phyloP scores from a whole-genome alignment of 2,888 invertebrate species.

The Trichogramma evanescens region DNA sequence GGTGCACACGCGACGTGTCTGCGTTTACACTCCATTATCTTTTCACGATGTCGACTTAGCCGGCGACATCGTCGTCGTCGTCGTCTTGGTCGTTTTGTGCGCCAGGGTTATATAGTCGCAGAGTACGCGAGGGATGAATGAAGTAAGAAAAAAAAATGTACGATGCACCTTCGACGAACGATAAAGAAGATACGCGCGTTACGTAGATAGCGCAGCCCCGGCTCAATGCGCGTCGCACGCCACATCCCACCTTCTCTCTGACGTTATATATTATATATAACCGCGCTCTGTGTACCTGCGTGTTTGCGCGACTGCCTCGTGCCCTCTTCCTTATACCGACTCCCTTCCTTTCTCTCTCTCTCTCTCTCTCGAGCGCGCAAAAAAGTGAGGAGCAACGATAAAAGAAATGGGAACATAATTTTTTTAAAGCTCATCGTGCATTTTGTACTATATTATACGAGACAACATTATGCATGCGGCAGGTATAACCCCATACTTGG shows the following conservation, averaged over 20 bases:
- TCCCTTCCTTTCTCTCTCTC: too few species aligned
- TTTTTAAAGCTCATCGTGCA: conserved; percentile 4
- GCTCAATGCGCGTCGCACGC: too few species aligned
- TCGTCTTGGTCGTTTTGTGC: background rate
- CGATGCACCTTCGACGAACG: conserved; percentile 10
- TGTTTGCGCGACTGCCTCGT: too few species aligned
- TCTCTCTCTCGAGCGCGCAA: background rate
- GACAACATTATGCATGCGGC: too few species aligned
- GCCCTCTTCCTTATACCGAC: too few species aligned
- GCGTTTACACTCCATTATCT: conserved; percentile 21
- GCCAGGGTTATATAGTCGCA: background rate
- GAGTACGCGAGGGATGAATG: background rate
- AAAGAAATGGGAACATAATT: conserved; percentile 4
- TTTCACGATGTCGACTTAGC: conserved; percentile 16
- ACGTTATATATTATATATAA: too few species aligned
- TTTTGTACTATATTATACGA: background rate
- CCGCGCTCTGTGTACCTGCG: too few species aligned
- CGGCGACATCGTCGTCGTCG: background rate
- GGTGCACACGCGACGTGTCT: conserved; percentile 15
- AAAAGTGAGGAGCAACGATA: background rate
- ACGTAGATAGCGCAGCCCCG: too few species aligned
- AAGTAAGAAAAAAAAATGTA: conserved; percentile 6
- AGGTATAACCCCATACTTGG: too few species aligned
- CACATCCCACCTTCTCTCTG: too few species aligned
- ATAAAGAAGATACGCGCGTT: conserved; percentile 1